A percentile compares a stretch with the other conserved stretches of the same genome.
Conservation (phyloP, 2,888 invertebrate species). For the Sinelater perroti region DNA sequence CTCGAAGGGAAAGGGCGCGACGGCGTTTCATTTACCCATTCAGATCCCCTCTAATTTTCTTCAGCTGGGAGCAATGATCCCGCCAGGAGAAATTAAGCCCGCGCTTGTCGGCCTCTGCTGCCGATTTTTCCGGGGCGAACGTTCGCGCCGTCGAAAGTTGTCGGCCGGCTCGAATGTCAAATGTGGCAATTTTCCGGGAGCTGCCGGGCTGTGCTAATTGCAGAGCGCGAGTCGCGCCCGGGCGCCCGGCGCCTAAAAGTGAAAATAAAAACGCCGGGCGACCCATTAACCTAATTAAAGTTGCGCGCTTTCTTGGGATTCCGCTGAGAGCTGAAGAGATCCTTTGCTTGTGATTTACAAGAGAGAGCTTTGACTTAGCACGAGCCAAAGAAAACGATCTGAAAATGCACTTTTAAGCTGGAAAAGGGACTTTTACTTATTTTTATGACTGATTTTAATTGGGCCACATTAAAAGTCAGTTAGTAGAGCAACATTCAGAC, state of each 20-base stretch:
- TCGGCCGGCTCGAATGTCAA: constrained; percentile 14
- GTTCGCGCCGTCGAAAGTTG: constrained; percentile 14
- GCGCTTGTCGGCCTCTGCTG: background rate
- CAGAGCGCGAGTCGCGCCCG: constrained; percentile 10
- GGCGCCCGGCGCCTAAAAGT: constrained; percentile 5
- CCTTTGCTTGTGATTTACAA: too few species aligned
- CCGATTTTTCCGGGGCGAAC: constrained; percentile 4
- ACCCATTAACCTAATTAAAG: constrained; percentile 17
- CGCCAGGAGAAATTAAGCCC: constrained; percentile 8
- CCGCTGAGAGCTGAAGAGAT: too few species aligned
- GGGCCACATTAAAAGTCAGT: too few species aligned
- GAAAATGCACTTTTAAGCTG: too few species aligned
- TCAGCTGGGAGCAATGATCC: constrained; percentile 6
- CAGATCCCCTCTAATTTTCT: constrained; percentile 9
- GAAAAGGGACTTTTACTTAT: too few species aligned
- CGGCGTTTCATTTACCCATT: constrained; percentile 9
- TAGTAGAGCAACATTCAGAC: too few species aligned
- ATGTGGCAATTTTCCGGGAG: constrained; percentile 19
- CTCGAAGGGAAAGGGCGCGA: constrained; percentile 1
- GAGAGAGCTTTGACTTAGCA: too few species aligned
- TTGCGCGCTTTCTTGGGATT: too few species aligned
- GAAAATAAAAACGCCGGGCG: constrained; percentile 11
- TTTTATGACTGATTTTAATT: too few species aligned
- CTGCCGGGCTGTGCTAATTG: constrained; percentile 21
- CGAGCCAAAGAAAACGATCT: too few species aligned